phyloP scores from a whole-genome alignment of 2,888 invertebrate species.

The Diplolepis rosae region DNA sequence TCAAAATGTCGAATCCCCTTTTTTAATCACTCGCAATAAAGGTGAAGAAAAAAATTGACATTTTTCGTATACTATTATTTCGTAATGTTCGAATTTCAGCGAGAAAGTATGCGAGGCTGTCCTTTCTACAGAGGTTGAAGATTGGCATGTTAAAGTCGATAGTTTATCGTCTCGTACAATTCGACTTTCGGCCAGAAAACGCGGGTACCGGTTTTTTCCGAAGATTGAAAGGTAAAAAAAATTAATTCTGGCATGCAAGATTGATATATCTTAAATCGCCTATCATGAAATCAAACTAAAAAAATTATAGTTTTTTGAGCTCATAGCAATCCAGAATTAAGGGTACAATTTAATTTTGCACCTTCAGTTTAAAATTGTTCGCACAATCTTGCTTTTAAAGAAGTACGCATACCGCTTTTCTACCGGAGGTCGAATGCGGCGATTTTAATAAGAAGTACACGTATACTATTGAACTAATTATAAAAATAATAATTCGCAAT shows the following conservation, averaged over 20 bases:
- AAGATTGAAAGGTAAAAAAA: constrained; percentile 71
- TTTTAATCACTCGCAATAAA: no score
- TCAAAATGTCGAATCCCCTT: not conserved
- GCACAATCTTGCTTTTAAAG: constrained; percentile 33
- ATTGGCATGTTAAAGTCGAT: constrained; percentile 71
- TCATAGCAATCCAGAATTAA: not conserved
- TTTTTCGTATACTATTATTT: constrained; percentile 44
- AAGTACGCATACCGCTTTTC: constrained; percentile 55
- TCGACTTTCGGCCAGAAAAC: constrained; percentile 72
- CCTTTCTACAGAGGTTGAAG: constrained; percentile 70
- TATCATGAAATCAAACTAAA: not conserved
- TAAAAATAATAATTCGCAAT: not conserved
- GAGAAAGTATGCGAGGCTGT: constrained; percentile 71
- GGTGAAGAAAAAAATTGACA: constrained; percentile 42
- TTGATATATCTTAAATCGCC: not conserved
- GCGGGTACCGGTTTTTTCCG: constrained; percentile 71
- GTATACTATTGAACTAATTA: constrained; percentile 26
- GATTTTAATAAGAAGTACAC: constrained; percentile 45
- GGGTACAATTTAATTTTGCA: not conserved
- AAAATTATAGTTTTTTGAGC: no score
- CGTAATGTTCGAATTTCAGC: constrained; percentile 61
- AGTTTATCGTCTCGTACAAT: constrained; percentile 69
- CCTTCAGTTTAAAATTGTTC: constrained; percentile 26
- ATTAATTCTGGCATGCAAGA: constrained; percentile 14
- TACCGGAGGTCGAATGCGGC: constrained; percentile 52